Evolutionary conservation across 2,888 invertebrate genomes (phyloP), one percentile per base, ranked within the genome.

Genomic region (Ceraclea dissimilis): DNA sequence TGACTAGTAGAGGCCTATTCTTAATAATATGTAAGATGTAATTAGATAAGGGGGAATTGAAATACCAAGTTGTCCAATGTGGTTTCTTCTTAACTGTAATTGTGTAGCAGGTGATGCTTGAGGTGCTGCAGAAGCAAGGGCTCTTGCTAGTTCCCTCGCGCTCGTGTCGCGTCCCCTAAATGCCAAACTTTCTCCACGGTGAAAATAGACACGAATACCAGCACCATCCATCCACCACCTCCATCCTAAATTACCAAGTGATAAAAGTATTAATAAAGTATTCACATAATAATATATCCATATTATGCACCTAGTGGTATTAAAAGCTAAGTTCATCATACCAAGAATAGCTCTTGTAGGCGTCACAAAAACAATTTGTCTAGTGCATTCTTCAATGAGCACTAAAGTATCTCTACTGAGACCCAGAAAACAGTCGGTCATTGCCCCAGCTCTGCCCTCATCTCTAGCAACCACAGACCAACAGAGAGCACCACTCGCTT

Each of bases 161-260:
- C 82, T 82, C 47, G 80, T 81, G 64, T 88, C 83, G 56, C 84
- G 79, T 68, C 88, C 85, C 65, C 88, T 85, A 60, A 93, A 78
- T 4, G 90, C 86, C 64, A 94, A 83, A 70, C 93, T 92, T 74
- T 96, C 96, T 2, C 96, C 94, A 71, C 93, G 91, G 72, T 95
- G 94, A 74, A 93, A 92, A 75, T 91, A 96, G 58, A 94, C 74
- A 59, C 90, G 80, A 58, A 91, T 72, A 64, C 88, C 88, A 74
- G 63, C 79, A 66, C 67, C 79, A 70, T 71, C 74, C 2, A 73
- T 75, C 64, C 71, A 77, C 79, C 73, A 81, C 71, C 56, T 60
- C 76, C 76, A 79, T 0, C 79, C 79, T 77, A 66, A 16, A 57
- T 21, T 13, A 49, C 52, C 26, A 26, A 26, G 10, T 26, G n/a